Evolutionary conservation across 2,888 invertebrate genomes (phyloP), one percentile per base, ranked within the genome.

Genomic region (Sinotaia quadrata): DNA sequence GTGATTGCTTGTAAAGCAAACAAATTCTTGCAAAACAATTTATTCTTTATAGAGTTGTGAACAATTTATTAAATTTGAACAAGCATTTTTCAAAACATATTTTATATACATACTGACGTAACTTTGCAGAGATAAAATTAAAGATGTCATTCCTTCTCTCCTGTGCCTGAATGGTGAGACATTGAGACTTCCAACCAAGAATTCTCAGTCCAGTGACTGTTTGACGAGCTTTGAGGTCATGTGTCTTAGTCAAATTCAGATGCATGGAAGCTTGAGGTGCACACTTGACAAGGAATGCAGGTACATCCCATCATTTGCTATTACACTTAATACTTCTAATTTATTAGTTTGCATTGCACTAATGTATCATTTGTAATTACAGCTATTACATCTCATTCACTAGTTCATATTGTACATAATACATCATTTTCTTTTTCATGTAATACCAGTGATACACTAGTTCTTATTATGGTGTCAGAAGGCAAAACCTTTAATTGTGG

Each of bases 171-270:
- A 69, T 68, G 63, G 63, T 29, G 74, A 71, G 24, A 49, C 37
- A 4, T n/a, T 69, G 18, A 52, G 72, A 33, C 56, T 47, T 7
- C 33, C 36, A 10, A 21, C 54, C 7, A 33, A 57, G 10, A 31
- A 27, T 29, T 12, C 29, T 27, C 47, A 52, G 12, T 31, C 54
- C 33, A 2, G 21, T 8, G 27, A 34, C 8, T 12, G n/a, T 18
- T 31, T 36, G 4, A 51, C 36, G 47, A 34, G 56, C 29, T 78
- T 78, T 72, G 83, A 84, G 71, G 69, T 74, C 4, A 80, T 82
- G 82, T 84, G 84, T 74, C 36, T 77, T 18, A 74, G 74, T 15
- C 84, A 84, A 60, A 47, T 70, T 3, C 71, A 74, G 18, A 52
- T 73, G 12, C 68, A 74, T 34, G 68, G 60, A 49, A 77, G 78